Conservation (phyloP, 2,888 invertebrate genomes). For the Leptinotarsa tumamoca region DNA sequence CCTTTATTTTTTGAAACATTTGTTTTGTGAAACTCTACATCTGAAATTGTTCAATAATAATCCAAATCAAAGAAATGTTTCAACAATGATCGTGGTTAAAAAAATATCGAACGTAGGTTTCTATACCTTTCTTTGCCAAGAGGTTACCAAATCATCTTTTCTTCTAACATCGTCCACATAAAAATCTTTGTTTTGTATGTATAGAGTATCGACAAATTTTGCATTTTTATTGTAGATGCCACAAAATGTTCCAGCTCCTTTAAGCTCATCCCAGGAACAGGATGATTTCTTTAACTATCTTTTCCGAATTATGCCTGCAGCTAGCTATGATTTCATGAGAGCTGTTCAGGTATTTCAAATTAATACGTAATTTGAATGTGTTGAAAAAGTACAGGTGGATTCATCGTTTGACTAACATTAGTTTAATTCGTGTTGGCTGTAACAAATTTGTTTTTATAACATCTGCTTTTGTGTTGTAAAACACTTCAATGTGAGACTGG, state of each 20-base stretch:
- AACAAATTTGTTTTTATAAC: not conserved
- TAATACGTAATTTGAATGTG: not conserved
- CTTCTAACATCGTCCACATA: no score
- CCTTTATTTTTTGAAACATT: no score
- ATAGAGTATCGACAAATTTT: constrained; percentile 33
- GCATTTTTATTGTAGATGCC: constrained; percentile 38
- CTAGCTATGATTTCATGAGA: constrained; percentile 64
- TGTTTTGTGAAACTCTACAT: no score
- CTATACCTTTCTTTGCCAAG: no score
- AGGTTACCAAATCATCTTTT: no score
- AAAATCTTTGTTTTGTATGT: no score
- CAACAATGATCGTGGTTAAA: no score
- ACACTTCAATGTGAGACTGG: no score
- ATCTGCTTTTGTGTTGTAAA: not conserved
- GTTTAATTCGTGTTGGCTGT: not conserved
- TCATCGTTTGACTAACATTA: constrained; percentile 22
- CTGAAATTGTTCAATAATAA: no score
- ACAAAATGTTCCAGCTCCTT: constrained; percentile 31
- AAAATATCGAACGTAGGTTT: no score
- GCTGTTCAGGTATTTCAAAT: constrained; percentile 61
- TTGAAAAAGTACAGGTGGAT: not conserved
- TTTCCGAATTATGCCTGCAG: constrained; percentile 62
- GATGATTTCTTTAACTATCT: constrained; percentile 64
- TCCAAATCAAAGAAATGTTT: no score
- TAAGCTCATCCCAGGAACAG: constrained; percentile 46